A percentile compares a stretch with the other conserved stretches of the same genome.
phyloP scores from a whole-genome alignment of 2,113 vertebrate species.

The Cathartes aura region DNA sequence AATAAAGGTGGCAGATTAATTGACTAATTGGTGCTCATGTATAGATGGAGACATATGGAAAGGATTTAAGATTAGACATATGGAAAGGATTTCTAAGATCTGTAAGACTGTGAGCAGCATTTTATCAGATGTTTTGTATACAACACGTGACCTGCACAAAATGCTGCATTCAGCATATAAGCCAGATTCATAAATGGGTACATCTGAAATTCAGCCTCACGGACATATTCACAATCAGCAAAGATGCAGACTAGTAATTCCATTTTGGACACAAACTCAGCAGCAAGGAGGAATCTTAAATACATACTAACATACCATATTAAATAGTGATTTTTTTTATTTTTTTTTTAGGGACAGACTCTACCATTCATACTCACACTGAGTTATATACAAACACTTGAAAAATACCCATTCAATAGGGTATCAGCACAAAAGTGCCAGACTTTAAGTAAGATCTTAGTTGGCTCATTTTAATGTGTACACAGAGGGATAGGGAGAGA shows the following conservation, averaged over 20 bases:
- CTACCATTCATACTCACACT: neutral
- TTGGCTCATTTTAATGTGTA: neutral
- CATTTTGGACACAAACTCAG: neutral
- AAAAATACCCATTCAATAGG: neutral
- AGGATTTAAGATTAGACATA: conserved; percentile 71
- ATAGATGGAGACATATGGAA: conserved; percentile 71
- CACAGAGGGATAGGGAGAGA: neutral
- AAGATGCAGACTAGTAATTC: conserved; percentile 14
- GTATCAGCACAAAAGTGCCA: neutral
- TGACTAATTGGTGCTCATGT: conserved; percentile 66
- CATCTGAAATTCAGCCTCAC: conserved; percentile 57
- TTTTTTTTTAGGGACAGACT: neutral
- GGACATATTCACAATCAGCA: conserved; percentile 19
- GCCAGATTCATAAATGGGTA: conserved; percentile 59
- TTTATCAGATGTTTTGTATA: conserved; percentile 71
- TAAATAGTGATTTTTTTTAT: neutral
- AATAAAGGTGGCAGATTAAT: conserved; percentile 73
- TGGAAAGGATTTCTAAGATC: conserved; percentile 74
- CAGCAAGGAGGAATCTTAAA: neutral
- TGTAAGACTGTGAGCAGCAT: conserved; percentile 67
- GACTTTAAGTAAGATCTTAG: neutral
- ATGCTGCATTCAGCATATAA: conserved; percentile 62
- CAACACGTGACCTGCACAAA: conserved; percentile 69
- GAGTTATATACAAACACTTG: neutral
- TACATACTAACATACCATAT: neutral